Evolutionary conservation across 2,888 invertebrate species (phyloP).

Genomic region (Eumacrocentrus americanus): DNA sequence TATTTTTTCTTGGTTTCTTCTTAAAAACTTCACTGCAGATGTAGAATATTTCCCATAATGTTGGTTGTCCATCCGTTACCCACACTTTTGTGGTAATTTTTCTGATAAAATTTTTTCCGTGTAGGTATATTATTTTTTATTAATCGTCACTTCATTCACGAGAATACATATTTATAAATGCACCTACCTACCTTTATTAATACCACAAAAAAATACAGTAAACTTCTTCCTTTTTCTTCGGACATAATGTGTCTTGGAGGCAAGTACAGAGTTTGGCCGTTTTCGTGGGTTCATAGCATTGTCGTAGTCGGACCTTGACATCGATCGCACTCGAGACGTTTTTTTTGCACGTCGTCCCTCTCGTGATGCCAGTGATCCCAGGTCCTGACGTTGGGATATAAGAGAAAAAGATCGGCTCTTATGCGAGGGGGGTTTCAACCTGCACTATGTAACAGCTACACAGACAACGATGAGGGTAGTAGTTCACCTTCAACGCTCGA

Average conservation of each 20-base stretch:
- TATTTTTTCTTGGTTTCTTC: too few relatives aligned
- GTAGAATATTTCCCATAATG: too few relatives aligned
- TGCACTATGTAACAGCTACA: not conserved
- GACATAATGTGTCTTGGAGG: not conserved
- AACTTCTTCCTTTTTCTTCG: not conserved
- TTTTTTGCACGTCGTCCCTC: not conserved
- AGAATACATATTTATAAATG: too few relatives aligned
- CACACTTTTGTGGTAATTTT: too few relatives aligned
- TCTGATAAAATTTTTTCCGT: too few relatives aligned
- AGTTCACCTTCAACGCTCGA: conserved; percentile 11
- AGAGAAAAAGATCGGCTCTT: not conserved
- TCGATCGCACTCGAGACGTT: conserved; percentile 12
- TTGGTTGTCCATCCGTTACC: too few relatives aligned
- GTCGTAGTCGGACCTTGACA: conserved; percentile 20
- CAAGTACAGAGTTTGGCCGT: not conserved
- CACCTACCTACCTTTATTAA: too few relatives aligned
- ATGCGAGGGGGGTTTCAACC: not conserved
- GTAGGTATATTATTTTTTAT: not conserved
- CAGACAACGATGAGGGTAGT: not conserved
- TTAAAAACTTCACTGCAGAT: too few relatives aligned
- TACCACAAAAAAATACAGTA: not conserved
- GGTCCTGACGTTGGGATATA: not conserved
- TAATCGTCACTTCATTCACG: not conserved
- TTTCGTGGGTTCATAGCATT: not conserved
- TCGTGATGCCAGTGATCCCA: not conserved